phyloP scores from a whole-genome alignment of 2,113 vertebrate species.

The Platanista minor region DNA sequence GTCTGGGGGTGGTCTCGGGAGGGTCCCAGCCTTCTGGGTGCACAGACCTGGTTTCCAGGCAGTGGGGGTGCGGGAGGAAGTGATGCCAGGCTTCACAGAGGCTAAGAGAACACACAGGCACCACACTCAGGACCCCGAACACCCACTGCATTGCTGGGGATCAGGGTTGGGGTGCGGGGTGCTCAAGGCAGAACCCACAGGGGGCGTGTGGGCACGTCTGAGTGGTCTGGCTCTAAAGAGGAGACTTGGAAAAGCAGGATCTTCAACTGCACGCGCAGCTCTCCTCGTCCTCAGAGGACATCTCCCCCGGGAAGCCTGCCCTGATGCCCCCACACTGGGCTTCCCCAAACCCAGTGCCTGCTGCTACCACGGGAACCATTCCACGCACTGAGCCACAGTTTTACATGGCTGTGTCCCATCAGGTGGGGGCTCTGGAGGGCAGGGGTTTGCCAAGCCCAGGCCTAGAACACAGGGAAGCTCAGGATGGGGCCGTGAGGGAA shows the following conservation, averaged over 20 bases:
- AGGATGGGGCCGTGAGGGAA: fast-evolving
- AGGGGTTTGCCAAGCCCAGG: background rate
- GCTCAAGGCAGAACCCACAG: background rate
- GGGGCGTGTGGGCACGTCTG: fast-evolving
- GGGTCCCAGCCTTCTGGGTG: fast-evolving
- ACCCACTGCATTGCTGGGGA: fast-evolving
- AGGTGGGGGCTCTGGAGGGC: background rate
- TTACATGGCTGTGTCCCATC: background rate
- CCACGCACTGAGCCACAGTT: background rate
- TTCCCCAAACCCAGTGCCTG: background rate
- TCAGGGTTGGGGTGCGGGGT: fast-evolving
- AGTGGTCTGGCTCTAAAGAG: fast-evolving
- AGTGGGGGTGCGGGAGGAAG: background rate
- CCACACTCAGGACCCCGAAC: fast-evolving
- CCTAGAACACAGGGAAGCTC: too few species aligned
- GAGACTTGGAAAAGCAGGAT: background rate
- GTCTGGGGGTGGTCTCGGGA: background rate
- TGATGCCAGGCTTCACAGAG: background rate
- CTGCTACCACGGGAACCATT: background rate
- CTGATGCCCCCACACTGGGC: background rate
- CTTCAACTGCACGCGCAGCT: too few species aligned
- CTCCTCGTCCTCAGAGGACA: background rate
- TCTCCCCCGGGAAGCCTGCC: background rate
- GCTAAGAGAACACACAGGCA: too few species aligned
- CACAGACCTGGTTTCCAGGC: background rate